Base-by-base conservation (phyloP, 1,140 invertebrate genomes). In the Amyelois transitella region DNA sequence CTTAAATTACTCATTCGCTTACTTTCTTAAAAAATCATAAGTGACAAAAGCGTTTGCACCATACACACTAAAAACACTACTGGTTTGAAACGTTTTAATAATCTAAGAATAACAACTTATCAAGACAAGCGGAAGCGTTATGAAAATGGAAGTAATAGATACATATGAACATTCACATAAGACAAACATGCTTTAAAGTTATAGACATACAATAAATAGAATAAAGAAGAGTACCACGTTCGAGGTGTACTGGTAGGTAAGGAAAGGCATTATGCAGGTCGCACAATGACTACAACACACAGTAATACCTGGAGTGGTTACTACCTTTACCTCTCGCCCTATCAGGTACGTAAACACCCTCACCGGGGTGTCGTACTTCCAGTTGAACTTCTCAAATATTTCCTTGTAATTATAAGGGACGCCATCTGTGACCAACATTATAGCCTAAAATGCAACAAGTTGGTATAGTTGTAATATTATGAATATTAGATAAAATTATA, bases 371-470 rank as follows among this genome's bases (percentile, higher is more conserved):
- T 92, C 90, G 58, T 92, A 90, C 24, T 90, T 89, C 93, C 93
- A 96, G 84, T 99, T 99, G 85, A 95, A 97, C 58, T 91, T 88
- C 71, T 95, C 91, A 81, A 99, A 99, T 45, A 99, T 93, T 66
- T 97, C 94, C 72, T 97, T 94, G 83, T 94, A 98, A 73, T 95
- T 96, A 66, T 97, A 95, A 12, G 98, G 97, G 18, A 98, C 96
- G 19, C 98, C 98, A 89, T 99, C 98, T 7, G 98, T 99, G 62
- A 99, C 94, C 47, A 99, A 86, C 98, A 99, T 99, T 70, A 99
- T 99, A 7, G 97, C 98, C 88, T 98, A 95, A 14, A 75, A 63
- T 88, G 90, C 53, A 80, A 72, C 69, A 58, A n/a, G 60, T 51
- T 43, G 76, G n/a, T n/a, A n/a, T n/a, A n/a, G 25, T 14, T 38